Evolutionary conservation across 2,888 invertebrate genomes (phyloP).

Genomic region (Hirudinaria manillensis): DNA sequence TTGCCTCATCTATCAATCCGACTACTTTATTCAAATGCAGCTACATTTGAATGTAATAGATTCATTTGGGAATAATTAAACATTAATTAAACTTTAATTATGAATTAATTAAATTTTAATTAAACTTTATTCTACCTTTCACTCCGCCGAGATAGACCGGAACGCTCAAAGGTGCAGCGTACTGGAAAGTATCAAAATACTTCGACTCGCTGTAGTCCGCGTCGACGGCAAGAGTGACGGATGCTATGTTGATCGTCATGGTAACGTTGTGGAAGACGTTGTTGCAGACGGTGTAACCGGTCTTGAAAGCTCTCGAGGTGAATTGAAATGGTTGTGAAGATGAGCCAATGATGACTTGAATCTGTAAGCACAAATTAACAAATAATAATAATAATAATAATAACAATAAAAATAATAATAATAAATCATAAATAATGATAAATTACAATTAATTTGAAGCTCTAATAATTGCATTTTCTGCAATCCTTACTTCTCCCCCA

Average conservation of each 20-base stretch:
- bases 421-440: not conserved
- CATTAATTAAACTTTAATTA: no score
- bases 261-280: conserved; percentile 29
- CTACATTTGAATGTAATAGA: no score
- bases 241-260: conserved; percentile 17
- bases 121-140: conserved; percentile 11
- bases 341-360: conserved; percentile 28
- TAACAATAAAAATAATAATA: not conserved
- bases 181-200: conserved; percentile 23
- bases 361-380: conserved; percentile 13
- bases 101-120: no score
- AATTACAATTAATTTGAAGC: not conserved
- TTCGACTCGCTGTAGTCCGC: not conserved
- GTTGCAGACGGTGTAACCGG: conserved; percentile 34
- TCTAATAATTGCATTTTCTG: not conserved
- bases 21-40: no score
- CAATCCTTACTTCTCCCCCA: conserved; percentile 31
- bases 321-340: conserved; percentile 23
- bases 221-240: conserved; percentile 28
- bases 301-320: conserved; percentile 26
- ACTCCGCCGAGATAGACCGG: conserved; percentile 33
- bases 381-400: not conserved
- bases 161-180: conserved; percentile 28
- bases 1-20: no score
- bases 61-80: no score